phyloP scores from a whole-genome alignment of 2,797 vertebrate genomes.

The Diplodus sargus region DNA sequence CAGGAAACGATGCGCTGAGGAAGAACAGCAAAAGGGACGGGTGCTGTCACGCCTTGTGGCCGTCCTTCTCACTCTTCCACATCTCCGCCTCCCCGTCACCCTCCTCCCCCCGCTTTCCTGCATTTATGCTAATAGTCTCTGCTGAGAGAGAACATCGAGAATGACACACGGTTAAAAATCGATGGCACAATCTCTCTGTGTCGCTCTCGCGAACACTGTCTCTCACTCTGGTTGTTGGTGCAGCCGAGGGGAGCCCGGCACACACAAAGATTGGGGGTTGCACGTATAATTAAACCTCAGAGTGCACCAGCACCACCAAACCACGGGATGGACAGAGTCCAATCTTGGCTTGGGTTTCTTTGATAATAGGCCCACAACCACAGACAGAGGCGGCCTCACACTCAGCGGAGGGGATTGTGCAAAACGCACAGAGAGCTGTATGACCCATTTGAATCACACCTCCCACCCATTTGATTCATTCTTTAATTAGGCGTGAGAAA shows the following conservation, averaged over 20 bases:
- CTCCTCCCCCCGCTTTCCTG: slow-evolving; percentile 1
- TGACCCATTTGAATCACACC: slow-evolving; percentile 82
- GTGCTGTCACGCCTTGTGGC: slow-evolving; percentile 73
- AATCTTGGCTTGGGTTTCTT: slow-evolving; percentile 76
- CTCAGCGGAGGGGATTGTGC: slow-evolving; percentile 40
- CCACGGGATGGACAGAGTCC: slow-evolving; percentile 71
- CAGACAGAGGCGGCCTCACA: slow-evolving; percentile 53
- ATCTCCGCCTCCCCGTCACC: slow-evolving; percentile 20
- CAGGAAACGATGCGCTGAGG: slow-evolving; percentile 60
- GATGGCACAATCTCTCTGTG: slow-evolving; percentile 61
- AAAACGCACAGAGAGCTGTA: slow-evolving; percentile 67
- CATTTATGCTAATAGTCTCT: slow-evolving; percentile 78
- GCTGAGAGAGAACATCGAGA: slow-evolving; percentile 53
- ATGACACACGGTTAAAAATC: slow-evolving; percentile 66
- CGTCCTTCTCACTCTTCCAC: slow-evolving; percentile 65
- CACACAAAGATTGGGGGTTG: slow-evolving; percentile 66
- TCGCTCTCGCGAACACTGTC: slow-evolving; percentile 47
- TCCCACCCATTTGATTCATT: slow-evolving; percentile 82
- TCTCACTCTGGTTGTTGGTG: slow-evolving; percentile 32
- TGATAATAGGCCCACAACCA: slow-evolving; percentile 71
- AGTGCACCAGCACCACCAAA: slow-evolving; percentile 48
- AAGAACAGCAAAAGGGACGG: slow-evolving; percentile 67
- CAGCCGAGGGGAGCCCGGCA: slow-evolving; percentile 45
- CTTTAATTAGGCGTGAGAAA: slow-evolving; percentile 84
- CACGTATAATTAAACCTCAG: slow-evolving; percentile 79